These are phyloP conservation scores for Cerastis rubricosa DNA, from an alignment of 2,888 invertebrate genomes.

Conservation along the genomic window DNA sequence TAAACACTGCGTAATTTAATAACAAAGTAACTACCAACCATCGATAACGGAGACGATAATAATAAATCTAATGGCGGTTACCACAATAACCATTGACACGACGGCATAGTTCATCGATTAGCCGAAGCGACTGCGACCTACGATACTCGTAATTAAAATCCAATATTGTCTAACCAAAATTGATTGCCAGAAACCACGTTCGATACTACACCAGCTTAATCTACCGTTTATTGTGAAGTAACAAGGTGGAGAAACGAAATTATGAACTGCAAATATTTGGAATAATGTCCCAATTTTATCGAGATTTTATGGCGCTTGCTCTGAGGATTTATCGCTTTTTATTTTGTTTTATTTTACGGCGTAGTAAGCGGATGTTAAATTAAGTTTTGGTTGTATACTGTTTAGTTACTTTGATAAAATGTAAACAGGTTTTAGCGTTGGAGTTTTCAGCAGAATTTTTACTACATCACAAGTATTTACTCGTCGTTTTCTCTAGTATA, in stretches of 20 bases:
- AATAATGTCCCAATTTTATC: slow-evolving; percentile 60
- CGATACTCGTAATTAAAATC: slow-evolving; percentile 90
- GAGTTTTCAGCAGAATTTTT: not conserved
- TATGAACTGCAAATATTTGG: slow-evolving; percentile 65
- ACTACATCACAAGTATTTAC: not conserved
- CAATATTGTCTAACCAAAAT: slow-evolving; percentile 90
- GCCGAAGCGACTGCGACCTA: slow-evolving; percentile 75
- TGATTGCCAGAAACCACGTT: slow-evolving; percentile 85
- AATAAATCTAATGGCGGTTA: slow-evolving; percentile 74
- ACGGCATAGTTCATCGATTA: slow-evolving; percentile 79
- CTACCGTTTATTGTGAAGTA: slow-evolving; percentile 67
- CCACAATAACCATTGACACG: slow-evolving; percentile 77
- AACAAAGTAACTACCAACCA: slow-evolving; percentile 55
- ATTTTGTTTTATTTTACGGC: slow-evolving; percentile 43
- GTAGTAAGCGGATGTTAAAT: slow-evolving; percentile 33
- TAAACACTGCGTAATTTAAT: slow-evolving; percentile 46
- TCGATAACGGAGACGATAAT: slow-evolving; percentile 62
- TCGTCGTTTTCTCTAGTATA: not conserved
- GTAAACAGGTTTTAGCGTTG: not conserved
- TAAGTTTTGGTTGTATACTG: slow-evolving; percentile 39
- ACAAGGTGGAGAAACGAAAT: slow-evolving; percentile 64
- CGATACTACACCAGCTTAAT: slow-evolving; percentile 68
- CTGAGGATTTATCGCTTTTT: slow-evolving; percentile 47
- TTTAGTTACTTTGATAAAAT: slow-evolving; percentile 22
- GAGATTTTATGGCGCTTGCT: slow-evolving; percentile 53